Evolutionary conservation across 2,113 vertebrate species (phyloP).

Genomic region (Macroglossus sobrinus): DNA sequence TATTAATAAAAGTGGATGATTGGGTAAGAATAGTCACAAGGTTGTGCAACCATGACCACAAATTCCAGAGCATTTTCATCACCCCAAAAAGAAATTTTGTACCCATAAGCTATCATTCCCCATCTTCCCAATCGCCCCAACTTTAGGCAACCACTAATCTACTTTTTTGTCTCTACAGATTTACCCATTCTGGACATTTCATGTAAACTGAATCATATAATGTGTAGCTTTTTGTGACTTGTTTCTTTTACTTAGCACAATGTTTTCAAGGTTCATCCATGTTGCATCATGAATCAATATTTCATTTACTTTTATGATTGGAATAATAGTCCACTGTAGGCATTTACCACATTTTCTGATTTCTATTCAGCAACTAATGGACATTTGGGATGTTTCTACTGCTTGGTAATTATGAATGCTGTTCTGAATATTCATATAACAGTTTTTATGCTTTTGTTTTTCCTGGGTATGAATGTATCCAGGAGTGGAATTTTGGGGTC

Average conservation of each 20-base stretch:
- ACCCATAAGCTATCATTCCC: background rate
- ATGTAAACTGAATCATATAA: background rate
- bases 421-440: background rate
- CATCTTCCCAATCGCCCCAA: too few species aligned
- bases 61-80: background rate
- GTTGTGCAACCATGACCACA: background rate
- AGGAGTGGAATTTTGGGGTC: background rate
- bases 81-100: background rate
- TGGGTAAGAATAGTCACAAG: background rate
- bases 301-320: background rate
- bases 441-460: background rate
- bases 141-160: background rate
- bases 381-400: background rate
- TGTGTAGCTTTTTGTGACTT: background rate
- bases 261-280: background rate
- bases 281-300: background rate
- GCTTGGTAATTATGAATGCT: background rate
- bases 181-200: background rate
- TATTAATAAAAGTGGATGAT: background rate
- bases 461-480: background rate
- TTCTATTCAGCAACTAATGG: background rate
- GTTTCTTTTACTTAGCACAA: background rate
- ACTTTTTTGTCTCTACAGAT: background rate
- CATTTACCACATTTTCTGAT: background rate
- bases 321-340: background rate